Conservation (phyloP, 2,797 vertebrate species). For the Falco concolor region DNA sequence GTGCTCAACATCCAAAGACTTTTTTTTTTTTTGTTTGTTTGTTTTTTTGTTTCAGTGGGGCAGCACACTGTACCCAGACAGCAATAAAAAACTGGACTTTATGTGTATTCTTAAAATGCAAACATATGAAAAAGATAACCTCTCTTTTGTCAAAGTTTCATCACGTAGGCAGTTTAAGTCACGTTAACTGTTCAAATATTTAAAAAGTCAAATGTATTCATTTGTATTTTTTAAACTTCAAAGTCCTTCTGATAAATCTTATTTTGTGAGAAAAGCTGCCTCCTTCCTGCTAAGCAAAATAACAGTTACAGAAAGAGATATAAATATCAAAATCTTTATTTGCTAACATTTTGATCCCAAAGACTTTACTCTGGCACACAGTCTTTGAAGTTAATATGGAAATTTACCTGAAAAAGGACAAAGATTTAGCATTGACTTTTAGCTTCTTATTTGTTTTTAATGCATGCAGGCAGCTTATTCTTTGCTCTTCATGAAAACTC, state of each 20-base stretch:
- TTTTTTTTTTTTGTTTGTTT: background rate
- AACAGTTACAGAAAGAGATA: background rate
- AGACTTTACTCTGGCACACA: background rate
- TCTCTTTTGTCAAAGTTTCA: background rate
- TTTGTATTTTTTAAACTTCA: background rate
- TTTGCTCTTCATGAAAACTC: background rate
- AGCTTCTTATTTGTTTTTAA: background rate
- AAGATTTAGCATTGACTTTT: background rate
- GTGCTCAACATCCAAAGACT: background rate
- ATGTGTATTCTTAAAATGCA: rapidly evolving
- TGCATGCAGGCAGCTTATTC: background rate
- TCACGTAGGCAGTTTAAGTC: background rate
- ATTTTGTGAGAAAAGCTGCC: background rate
- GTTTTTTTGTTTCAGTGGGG: background rate
- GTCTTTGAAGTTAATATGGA: background rate
- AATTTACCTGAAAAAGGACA: background rate
- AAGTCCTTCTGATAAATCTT: background rate
- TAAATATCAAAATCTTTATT: background rate
- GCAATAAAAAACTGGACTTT: background rate
- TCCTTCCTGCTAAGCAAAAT: background rate
- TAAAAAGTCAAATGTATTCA: background rate
- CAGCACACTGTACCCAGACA: background rate
- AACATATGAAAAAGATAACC: background rate
- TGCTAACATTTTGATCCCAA: background rate
- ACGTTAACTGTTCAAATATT: background rate